Conservation (phyloP, 1,140 invertebrate species). For the Nylanderia fulva region DNA sequence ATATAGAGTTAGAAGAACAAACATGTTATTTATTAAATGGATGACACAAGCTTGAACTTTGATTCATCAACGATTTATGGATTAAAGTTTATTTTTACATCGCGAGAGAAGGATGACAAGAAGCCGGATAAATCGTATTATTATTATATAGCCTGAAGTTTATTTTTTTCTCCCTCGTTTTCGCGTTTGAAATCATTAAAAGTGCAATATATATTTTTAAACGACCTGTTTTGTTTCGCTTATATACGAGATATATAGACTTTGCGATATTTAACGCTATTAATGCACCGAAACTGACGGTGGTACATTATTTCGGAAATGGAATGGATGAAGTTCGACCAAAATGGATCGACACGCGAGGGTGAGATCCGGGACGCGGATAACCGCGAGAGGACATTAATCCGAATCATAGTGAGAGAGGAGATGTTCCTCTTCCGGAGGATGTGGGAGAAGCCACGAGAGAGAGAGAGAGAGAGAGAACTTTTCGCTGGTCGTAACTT, state of each 20-base stretch:
- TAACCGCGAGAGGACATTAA: slow-evolving; percentile 51
- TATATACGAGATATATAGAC: not conserved
- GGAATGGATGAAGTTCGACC: slow-evolving; percentile 4
- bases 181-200: not conserved
- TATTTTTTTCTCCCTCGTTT: too few species aligned
- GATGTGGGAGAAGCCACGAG: too few species aligned
- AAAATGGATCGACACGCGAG: not conserved
- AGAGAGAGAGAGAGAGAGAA: not conserved
- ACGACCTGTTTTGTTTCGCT: too few species aligned
- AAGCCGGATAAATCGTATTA: too few species aligned
- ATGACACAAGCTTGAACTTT: not conserved
- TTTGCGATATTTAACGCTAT: not conserved
- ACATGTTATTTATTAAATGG: slow-evolving; percentile 3
- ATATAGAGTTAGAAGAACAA: not conserved
- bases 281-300: not conserved
- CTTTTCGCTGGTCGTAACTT: slow-evolving; percentile 51
- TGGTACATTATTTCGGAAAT: slow-evolving; percentile 17
- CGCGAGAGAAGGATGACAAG: too few species aligned
- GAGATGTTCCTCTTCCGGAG: not conserved
- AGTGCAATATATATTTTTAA: not conserved
- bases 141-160: too few species aligned
- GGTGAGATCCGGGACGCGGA: not conserved
- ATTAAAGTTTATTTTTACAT: not conserved
- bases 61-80: not conserved
- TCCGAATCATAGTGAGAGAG: slow-evolving; percentile 33